Conservation (phyloP, 1,140 invertebrate species). For the Orius laevigatus region DNA sequence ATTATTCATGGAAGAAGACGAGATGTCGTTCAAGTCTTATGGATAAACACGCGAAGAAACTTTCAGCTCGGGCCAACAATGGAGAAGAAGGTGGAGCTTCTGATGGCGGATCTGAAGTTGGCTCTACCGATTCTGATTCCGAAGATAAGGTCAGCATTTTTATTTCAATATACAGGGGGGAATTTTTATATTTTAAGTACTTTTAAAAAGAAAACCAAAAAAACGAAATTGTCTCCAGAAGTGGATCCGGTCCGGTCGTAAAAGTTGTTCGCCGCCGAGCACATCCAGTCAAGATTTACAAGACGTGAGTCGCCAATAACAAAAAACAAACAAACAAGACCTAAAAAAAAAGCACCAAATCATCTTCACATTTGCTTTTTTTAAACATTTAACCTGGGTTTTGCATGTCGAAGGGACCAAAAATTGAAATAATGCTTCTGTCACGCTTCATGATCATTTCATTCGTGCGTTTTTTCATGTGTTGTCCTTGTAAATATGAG, state of each 20-base stretch:
- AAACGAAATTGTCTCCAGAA: constrained; percentile 11
- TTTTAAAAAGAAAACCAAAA: constrained; percentile 8
- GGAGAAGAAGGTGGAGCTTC: constrained; percentile 40
- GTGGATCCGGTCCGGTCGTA: constrained; percentile 31
- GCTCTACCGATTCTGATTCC: constrained; percentile 69
- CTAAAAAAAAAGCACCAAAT: background rate
- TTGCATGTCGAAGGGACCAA: too few relatives aligned
- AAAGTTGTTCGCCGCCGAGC: constrained; percentile 41
- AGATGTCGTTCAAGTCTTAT: constrained; percentile 79
- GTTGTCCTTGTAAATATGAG: too few relatives aligned
- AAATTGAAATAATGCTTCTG: too few relatives aligned
- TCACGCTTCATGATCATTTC: too few relatives aligned
- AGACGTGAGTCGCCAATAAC: constrained; percentile 17
- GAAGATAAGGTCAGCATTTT: constrained; percentile 60
- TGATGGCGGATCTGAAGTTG: constrained; percentile 53
- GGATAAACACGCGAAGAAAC: constrained; percentile 69
- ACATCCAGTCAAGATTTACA: constrained; percentile 15
- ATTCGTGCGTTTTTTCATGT: too few relatives aligned
- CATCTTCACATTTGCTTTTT: background rate
- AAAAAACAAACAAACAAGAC: constrained; percentile 1
- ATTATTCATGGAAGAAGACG: constrained; percentile 97
- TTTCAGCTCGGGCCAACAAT: constrained; percentile 34
- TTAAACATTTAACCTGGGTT: background rate
- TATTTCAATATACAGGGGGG: background rate
- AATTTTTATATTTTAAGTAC: background rate